These are phyloP conservation scores for Chaetophractus vellerosus DNA, from an alignment of 2,797 vertebrate genomes.

Conservation along the genomic window DNA sequence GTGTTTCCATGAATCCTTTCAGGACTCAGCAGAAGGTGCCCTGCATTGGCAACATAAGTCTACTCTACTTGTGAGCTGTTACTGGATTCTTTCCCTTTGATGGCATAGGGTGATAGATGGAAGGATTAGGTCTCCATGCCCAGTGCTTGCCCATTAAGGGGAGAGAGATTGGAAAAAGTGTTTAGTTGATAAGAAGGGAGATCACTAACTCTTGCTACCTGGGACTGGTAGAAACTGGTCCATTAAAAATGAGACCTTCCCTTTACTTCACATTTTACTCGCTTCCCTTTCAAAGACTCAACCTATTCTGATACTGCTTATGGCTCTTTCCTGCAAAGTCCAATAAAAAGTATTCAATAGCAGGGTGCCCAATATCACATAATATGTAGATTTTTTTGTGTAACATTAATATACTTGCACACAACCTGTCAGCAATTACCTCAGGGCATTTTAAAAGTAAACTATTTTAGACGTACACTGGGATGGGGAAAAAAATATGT, in stretches of 20 bases:
- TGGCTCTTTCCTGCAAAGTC: constrained; percentile 59
- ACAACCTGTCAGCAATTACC: background rate
- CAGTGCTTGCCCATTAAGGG: background rate
- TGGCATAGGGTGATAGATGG: background rate
- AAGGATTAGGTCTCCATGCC: background rate
- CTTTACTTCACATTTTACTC: constrained; percentile 65
- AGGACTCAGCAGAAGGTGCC: background rate
- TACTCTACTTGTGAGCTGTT: background rate
- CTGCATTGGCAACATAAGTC: background rate
- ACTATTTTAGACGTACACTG: constrained; percentile 38
- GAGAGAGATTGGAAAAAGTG: background rate
- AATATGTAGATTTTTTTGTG: background rate
- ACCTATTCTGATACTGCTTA: constrained; percentile 58
- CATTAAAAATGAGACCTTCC: background rate
- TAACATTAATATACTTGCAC: background rate
- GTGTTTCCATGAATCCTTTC: background rate
- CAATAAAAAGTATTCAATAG: constrained; percentile 31
- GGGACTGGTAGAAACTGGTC: constrained; percentile 36
- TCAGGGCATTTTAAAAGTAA: constrained; percentile 30
- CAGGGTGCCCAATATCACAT: background rate
- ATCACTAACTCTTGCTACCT: background rate
- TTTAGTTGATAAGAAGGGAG: constrained; percentile 49
- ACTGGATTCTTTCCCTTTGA: background rate
- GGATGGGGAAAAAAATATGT: constrained; percentile 25
- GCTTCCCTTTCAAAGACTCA: constrained; percentile 55